Evolutionary conservation across 53 echinoderm and acorn worm species (phyloP).

Genomic region (Arbacia lixula): DNA sequence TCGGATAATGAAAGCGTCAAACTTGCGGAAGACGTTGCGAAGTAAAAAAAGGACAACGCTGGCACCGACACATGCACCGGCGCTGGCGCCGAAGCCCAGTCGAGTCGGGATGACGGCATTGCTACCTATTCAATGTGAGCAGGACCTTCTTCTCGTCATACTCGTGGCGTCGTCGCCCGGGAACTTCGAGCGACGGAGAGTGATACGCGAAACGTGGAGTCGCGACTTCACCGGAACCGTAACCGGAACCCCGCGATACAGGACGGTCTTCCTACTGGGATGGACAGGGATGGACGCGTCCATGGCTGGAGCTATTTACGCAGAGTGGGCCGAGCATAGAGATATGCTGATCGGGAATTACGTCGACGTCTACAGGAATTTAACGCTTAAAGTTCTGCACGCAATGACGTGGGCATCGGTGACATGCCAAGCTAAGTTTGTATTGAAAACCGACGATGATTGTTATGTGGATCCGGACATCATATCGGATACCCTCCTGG

Average conservation of each 20-base stretch:
- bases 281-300: neutral
- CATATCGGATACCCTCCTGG: conserved; percentile 50
- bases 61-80: too few species aligned
- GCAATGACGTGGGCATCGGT: conserved; percentile 75
- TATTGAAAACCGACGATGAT: conserved; percentile 88
- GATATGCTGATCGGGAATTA: conserved; percentile 81
- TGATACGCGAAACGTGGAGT: conserved; percentile 85
- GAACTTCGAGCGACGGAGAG: conserved; percentile 65
- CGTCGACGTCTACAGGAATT: conserved; percentile 71
- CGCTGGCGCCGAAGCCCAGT: too few species aligned
- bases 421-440: conserved; percentile 71
- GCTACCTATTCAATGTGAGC: conserved; percentile 48
- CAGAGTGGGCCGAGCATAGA: conserved; percentile 56
- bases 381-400: conserved; percentile 85
- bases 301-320: conserved; percentile 11
- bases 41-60: too few species aligned
- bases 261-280: conserved; percentile 67
- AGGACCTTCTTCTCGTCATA: conserved; percentile 62
- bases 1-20: too few species aligned
- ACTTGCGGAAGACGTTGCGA: too few species aligned
- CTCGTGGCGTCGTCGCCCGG: conserved; percentile 80
- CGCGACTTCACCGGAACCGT: neutral
- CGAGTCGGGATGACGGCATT: too few species aligned
- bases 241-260: conserved; percentile 29
- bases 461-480: conserved; percentile 81